Evolutionary conservation across 2,888 invertebrate genomes (phyloP).

Genomic region (Tanypteryx hageni): DNA sequence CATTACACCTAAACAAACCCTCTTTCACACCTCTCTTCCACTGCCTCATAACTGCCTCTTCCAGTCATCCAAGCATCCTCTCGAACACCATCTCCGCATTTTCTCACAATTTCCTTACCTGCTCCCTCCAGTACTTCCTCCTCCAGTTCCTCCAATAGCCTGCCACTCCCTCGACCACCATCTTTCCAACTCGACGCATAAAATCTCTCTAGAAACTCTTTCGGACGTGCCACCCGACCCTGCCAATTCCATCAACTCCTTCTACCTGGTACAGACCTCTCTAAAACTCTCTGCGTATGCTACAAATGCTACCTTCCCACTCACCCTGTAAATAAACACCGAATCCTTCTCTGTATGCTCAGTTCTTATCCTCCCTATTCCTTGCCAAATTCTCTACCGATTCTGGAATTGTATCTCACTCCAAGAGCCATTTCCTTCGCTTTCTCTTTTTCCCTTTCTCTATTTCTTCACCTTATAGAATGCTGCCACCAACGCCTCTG

Average conservation of each 20-base stretch:
- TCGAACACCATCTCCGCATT: neutral
- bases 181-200: neutral
- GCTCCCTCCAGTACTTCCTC: neutral
- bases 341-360: no score
- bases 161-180: neutral
- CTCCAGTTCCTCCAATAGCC: no score
- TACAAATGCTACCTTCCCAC: neutral
- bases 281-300: neutral
- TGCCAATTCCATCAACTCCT: neutral
- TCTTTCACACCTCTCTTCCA: neutral
- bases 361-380: neutral
- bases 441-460: neutral
- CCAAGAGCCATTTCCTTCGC: neutral
- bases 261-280: neutral
- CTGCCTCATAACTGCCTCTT: neutral
- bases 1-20: neutral
- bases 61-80: neutral
- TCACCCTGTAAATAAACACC: no score
- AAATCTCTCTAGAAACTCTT: neutral
- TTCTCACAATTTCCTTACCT: neutral
- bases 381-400: neutral
- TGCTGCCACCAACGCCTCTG: no score
- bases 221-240: neutral
- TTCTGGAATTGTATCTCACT: neutral
- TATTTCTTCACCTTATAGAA: no score